Conservation (phyloP, 2,888 invertebrate genomes). For the Byasa hedistus region DNA sequence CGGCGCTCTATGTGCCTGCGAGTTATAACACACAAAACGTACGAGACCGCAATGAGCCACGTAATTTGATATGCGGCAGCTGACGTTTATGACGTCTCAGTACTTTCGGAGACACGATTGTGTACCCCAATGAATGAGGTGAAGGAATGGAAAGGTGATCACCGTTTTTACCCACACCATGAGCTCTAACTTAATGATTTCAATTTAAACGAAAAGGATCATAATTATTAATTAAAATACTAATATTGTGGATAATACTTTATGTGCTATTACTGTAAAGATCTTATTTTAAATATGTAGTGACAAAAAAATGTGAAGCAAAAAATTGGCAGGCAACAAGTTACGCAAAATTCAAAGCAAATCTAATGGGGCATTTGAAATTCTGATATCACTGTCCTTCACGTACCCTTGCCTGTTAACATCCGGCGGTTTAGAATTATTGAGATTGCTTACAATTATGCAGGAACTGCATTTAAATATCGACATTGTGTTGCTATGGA, state of each 20-base stretch:
- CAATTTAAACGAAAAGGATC: too few relatives aligned
- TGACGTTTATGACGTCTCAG: conserved; percentile 23
- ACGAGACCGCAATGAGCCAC: conserved; percentile 27
- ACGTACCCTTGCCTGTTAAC: conserved; percentile 58
- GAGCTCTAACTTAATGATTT: too few relatives aligned
- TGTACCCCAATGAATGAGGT: background rate
- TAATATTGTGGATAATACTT: too few relatives aligned
- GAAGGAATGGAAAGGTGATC: background rate
- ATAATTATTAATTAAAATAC: too few relatives aligned
- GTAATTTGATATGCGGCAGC: conserved; percentile 28
- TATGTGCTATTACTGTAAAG: too few relatives aligned
- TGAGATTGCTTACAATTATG: conserved; percentile 27
- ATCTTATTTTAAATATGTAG: too few relatives aligned
- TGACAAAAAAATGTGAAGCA: background rate
- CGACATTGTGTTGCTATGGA: background rate
- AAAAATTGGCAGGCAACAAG: conserved; percentile 2
- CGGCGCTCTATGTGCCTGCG: conserved; percentile 10
- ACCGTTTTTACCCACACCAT: background rate
- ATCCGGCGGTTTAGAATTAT: conserved; percentile 53
- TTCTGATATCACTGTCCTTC: conserved; percentile 70
- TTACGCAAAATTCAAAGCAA: conserved; percentile 35
- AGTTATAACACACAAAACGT: conserved; percentile 27
- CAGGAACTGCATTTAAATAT: conserved; percentile 20
- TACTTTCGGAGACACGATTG: conserved; percentile 12
- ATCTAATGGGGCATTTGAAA: conserved; percentile 47